Base-by-base conservation (phyloP, 2,888 invertebrate genomes). In the Dioctria linearis region DNA sequence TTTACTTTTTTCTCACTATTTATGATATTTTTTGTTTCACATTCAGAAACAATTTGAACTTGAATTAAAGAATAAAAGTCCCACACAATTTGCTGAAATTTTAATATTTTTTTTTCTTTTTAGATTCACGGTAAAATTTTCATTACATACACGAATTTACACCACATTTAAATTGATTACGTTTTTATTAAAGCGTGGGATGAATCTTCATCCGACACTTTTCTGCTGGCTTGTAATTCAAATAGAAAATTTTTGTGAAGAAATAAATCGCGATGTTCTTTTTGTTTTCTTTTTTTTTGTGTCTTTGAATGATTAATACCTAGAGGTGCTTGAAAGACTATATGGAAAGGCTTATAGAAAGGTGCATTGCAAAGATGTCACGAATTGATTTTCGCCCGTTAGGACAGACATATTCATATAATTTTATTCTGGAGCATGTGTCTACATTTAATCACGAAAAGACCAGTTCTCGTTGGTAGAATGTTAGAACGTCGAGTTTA, bases 321-420 rank as follows among this genome's bases (percentile, higher is more conserved):
- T 40, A 11, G 5, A 40, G 54, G 71, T 54, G 43, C n/a, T 3
- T n/a, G 25, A 13, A 5, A 25, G n/a, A 59, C 13, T 6, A 4
- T 42, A 63, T 51, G 65, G 51, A 78, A 46, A 25, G 67, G 46
- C 13, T n/a, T 25, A 25, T 25, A 25, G 46, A 54, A 37, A 79
- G 54, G 67, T 42, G 67, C 59, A 54, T 63, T 67, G 40, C 78
- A 78, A 25, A 78, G 66, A 65, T 78, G 66, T 78, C 78, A 78
- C 66, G 78, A 66, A 75, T 75, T 57, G 40, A 57, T 43, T 59
- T 61, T 61, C 42, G 3, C 59, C 54, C 42, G 71, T 39, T 4
- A 9, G 4, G 11, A 65, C 3, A 6, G 57, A 39, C 39, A 54
- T 9, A n/a, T 51, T 46, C 54, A 43, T 73, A 39, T 75, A 9